These are phyloP conservation scores for Catocala fraxini DNA, from an alignment of 2,888 invertebrate genomes.

Conservation along the genomic window DNA sequence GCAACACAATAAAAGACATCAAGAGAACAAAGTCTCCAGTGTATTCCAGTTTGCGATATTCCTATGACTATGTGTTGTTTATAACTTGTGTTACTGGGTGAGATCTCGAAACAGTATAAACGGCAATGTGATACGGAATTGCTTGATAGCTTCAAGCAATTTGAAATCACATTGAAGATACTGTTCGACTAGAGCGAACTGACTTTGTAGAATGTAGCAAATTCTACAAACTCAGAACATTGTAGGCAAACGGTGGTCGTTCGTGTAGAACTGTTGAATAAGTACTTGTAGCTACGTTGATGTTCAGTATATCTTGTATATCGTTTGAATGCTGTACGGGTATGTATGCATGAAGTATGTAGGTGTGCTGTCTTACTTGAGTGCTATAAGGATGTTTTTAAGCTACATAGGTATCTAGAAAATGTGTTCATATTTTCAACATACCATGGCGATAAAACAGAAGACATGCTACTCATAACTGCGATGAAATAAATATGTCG, in stretches of 20 bases:
- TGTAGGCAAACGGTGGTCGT: neutral
- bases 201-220: slow-evolving; percentile 2
- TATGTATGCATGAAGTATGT: too few relatives aligned
- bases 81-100: slow-evolving; percentile 2
- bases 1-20: slow-evolving; percentile 2
- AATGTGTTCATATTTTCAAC: too few relatives aligned
- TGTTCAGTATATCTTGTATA: too few relatives aligned
- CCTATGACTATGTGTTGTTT: slow-evolving; percentile 11
- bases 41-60: slow-evolving; percentile 1
- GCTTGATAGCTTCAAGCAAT: slow-evolving; percentile 5
- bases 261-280: neutral
- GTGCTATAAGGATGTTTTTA: too few relatives aligned
- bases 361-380: too few relatives aligned
- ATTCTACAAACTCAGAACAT: neutral
- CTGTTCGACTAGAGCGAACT: neutral
- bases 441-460: too few relatives aligned
- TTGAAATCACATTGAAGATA: neutral
- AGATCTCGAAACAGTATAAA: neutral
- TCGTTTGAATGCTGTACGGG: too few relatives aligned
- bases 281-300: too few relatives aligned
- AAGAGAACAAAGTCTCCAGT: neutral
- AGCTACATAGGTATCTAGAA: too few relatives aligned
- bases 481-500: too few relatives aligned
- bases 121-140: slow-evolving; percentile 1
- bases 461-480: too few relatives aligned